These are phyloP conservation scores for Brachionus manjavacas DNA, from an alignment of 1,140 invertebrate genomes.

Conservation along the genomic window DNA sequence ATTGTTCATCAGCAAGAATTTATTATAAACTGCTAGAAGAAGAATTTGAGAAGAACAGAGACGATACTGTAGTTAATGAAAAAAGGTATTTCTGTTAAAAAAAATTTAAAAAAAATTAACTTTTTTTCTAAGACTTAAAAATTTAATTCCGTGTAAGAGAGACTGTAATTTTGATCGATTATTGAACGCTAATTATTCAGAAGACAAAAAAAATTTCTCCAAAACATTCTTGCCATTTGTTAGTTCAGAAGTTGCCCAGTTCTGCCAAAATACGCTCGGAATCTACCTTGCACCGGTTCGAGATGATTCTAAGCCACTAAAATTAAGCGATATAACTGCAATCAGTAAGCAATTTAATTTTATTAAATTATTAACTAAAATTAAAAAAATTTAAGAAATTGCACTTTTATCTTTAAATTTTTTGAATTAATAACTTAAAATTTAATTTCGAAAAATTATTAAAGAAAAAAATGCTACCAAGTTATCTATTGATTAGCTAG, in stretches of 20 bases:
- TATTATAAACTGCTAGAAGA: neutral
- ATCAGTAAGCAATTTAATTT: neutral
- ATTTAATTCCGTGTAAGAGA: neutral
- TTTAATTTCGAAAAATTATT: no score
- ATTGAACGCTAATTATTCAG: neutral
- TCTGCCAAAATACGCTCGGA: neutral
- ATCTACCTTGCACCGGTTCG: neutral
- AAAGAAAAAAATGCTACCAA: no score
- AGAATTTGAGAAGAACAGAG: neutral
- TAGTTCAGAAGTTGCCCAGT: neutral
- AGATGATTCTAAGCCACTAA: neutral
- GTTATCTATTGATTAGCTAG: no score
- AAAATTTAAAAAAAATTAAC: neutral
- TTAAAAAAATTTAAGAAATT: neutral
- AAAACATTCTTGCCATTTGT: neutral
- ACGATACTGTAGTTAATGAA: neutral
- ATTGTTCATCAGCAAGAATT: neutral
- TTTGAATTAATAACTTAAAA: no score
- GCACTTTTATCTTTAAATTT: neutral
- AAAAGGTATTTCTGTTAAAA: neutral
- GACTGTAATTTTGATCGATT: slow-evolving; percentile 11
- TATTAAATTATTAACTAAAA: neutral
- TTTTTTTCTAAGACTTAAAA: neutral
- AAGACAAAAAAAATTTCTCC: neutral
- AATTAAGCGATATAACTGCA: neutral